Percentiles rank a stretch among this genome's conserved stretches.
phyloP scores from a whole-genome alignment of 2,113 vertebrate species.

The Misgurnus mizolepis region DNA sequence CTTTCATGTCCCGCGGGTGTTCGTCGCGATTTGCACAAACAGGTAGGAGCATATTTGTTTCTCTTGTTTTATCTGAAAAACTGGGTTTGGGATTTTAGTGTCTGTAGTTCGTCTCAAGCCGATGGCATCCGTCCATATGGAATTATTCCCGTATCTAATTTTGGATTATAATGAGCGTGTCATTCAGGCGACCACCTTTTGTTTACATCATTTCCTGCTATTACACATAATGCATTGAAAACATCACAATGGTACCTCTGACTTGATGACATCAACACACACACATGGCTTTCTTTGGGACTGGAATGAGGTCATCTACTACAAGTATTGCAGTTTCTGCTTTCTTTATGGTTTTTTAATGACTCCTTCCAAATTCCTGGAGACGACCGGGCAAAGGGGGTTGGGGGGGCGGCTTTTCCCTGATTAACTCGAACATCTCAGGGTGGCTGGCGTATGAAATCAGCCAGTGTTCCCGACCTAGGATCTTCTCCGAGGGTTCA shows the following conservation, averaged over 20 bases:
- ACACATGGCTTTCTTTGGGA: neutral
- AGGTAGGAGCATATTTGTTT: conserved; percentile 64
- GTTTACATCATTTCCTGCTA: neutral
- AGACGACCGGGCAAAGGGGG: conserved; percentile 6
- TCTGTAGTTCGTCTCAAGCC: neutral
- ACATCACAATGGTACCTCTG: neutral
- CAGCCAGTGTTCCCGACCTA: conserved; percentile 69
- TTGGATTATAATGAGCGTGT: neutral
- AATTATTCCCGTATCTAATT: neutral
- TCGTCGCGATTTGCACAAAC: conserved; percentile 33
- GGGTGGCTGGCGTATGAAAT: conserved; percentile 69
- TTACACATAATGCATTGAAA: neutral
- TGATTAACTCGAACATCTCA: conserved; percentile 43
- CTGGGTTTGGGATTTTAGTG: neutral
- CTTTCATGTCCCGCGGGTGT: conserved; percentile 38
- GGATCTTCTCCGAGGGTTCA: conserved; percentile 74
- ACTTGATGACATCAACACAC: conserved; percentile 13
- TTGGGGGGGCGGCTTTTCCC: neutral
- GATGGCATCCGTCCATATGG: neutral
- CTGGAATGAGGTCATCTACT: conserved; percentile 40
- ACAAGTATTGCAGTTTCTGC: conserved; percentile 15
- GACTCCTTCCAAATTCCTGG: conserved; percentile 44
- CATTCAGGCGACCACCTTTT: neutral
- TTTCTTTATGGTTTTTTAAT: conserved; percentile 50
- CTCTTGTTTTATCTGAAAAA: conserved; percentile 1